Percentiles rank a stretch among this genome's conserved stretches.
Conservation (phyloP, 2,797 vertebrate species). For the Scolopax bukidnonensis region DNA sequence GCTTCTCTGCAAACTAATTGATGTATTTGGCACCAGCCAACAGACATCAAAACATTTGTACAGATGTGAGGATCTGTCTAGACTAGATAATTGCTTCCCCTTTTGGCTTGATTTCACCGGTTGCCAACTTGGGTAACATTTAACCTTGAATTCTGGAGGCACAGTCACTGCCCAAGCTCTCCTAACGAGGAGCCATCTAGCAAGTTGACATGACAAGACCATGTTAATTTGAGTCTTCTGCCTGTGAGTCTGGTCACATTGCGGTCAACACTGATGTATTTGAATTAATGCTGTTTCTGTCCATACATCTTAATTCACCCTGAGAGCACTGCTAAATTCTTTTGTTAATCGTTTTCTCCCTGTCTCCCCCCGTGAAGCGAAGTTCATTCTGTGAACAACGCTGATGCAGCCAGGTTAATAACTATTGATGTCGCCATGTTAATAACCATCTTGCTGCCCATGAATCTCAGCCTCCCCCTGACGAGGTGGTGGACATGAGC, state of each 20-base stretch:
- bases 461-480: conserved; percentile 31
- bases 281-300: conserved; percentile 55
- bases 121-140: conserved; percentile 44
- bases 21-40: conserved; percentile 24
- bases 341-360: conserved; percentile 59
- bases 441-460: conserved; percentile 10
- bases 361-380: not conserved
- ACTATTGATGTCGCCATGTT: conserved; percentile 57
- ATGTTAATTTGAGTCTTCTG: conserved; percentile 44
- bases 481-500: conserved; percentile 1
- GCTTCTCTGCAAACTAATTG: not conserved
- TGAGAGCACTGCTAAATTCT: conserved; percentile 11
- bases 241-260: conserved; percentile 31
- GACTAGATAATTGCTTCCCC: conserved; percentile 44
- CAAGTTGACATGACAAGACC: conserved; percentile 22
- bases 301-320: conserved; percentile 53
- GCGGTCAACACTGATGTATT: conserved; percentile 20
- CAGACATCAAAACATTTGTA: conserved; percentile 9
- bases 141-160: conserved; percentile 62
- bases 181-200: conserved; percentile 41
- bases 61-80: conserved; percentile 53
- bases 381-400: conserved; percentile 42
- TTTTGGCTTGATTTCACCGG: not conserved
- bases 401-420: conserved; percentile 67
- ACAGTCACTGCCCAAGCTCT: conserved; percentile 2